A percentile compares a stretch with the other conserved stretches of the same genome.
These are phyloP conservation scores for Strigamia maritima DNA, from an alignment of 2,888 invertebrate genomes.

Conservation along the genomic window DNA sequence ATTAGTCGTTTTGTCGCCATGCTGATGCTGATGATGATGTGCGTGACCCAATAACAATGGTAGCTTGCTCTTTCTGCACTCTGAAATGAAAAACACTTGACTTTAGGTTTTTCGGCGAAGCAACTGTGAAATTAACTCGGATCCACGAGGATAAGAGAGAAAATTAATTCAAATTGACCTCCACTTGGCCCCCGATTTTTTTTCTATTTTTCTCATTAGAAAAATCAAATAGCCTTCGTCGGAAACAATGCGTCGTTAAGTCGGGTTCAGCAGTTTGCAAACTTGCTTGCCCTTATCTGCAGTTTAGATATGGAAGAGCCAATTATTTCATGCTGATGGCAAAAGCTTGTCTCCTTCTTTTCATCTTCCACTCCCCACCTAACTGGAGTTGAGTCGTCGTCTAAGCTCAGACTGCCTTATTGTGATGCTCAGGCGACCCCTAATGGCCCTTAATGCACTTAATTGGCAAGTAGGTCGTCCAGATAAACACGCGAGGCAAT, in stretches of 20 bases:
- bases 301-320: neutral
- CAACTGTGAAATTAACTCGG: too few species aligned
- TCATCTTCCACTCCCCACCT: neutral
- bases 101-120: neutral
- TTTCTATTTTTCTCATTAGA: neutral
- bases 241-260: neutral
- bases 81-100: too few species aligned
- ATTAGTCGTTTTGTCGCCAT: neutral
- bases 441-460: slow-evolving; percentile 30
- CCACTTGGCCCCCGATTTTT: neutral
- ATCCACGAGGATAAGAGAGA: neutral
- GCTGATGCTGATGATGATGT: neutral
- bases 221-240: neutral
- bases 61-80: too few species aligned
- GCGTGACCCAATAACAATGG: neutral
- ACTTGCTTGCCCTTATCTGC: neutral
- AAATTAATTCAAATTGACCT: slow-evolving; percentile 1
- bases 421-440: slow-evolving; percentile 34
- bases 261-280: neutral
- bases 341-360: neutral
- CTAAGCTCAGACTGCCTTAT: slow-evolving; percentile 18
- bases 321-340: slow-evolving; percentile 26
- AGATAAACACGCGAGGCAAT: slow-evolving; percentile 32
- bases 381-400: slow-evolving; percentile 4
- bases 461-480: slow-evolving; percentile 32